A percentile compares a stretch with the other conserved stretches of the same genome.
Conservation (phyloP, 2,888 invertebrate species). For the Fragum sueziense region DNA sequence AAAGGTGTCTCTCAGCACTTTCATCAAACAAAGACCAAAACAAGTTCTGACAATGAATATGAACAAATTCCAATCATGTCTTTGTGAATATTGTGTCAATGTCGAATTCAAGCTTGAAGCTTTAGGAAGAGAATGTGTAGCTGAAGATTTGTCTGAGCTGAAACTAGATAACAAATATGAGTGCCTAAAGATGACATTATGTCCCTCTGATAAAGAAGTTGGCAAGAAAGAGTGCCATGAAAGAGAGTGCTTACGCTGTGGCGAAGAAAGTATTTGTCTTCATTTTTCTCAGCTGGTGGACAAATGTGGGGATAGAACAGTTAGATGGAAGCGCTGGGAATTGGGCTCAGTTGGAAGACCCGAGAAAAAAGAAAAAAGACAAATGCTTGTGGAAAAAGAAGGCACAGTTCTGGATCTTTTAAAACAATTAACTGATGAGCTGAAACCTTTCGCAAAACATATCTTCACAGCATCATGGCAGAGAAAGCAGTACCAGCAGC, state of each 20-base stretch:
- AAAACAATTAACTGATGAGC: not conserved
- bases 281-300: not conserved
- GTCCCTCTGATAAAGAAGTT: not conserved
- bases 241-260: slow-evolving; percentile 8
- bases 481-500: not conserved
- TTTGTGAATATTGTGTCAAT: slow-evolving; percentile 32
- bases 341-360: not conserved
- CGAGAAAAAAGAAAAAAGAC: slow-evolving; percentile 5
- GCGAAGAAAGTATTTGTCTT: not conserved
- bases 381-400: slow-evolving; percentile 19
- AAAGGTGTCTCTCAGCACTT: slow-evolving; percentile 10
- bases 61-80: slow-evolving; percentile 16
- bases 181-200: slow-evolving; percentile 11
- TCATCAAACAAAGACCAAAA: slow-evolving; percentile 22
- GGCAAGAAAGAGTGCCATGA: not conserved
- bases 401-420: slow-evolving; percentile 6
- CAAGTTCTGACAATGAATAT: slow-evolving; percentile 7
- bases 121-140: not conserved
- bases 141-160: slow-evolving; percentile 3
- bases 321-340: slow-evolving; percentile 23
- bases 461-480: slow-evolving; percentile 28
- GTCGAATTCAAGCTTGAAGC: slow-evolving; percentile 15
- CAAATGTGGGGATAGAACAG: not conserved
- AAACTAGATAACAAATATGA: slow-evolving; percentile 14
- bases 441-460: slow-evolving; percentile 18